Base-by-base conservation (phyloP, 1,140 invertebrate species). In the Planococcus citri region DNA sequence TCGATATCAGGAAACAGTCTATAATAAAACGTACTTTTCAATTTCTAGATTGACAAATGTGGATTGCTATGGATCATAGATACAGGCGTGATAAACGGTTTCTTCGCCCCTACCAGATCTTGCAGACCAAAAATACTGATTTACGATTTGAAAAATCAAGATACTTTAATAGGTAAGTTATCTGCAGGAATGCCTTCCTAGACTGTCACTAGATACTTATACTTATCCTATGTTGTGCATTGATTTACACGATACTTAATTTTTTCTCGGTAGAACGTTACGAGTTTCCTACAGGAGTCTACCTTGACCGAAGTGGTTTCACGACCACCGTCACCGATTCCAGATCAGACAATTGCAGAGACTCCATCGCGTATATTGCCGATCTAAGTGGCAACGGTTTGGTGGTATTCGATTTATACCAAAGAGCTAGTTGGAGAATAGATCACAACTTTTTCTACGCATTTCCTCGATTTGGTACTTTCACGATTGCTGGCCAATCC, bases 291-390 rank as follows among this genome's bases (percentile, higher is more conserved):
- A 70, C 73, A 0, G 72, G 76, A 20, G 1, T 81, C 74, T 69
- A 77, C 73, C 27, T 72, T 72, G 73, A 76, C 0, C 76, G 79
- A 8, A 82, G 83, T 0, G 75, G 85, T 1, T 79, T 84, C 8
- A 77, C 80, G 0, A 80, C 79, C 0, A 77, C 73, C 20, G 71
- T 69, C 9, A 51, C 71, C 0, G 73, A 70, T 69, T n/a, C 37
- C 4, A 21, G 33, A 69, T 58, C 75, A 27, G 75, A 70, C 67
- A 78, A 71, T 4, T 90, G 89, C 73, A 64, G 73, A 0, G 79
- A 87, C 60, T 83, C 87, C 0, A 88, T 83, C 71, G 86, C 89
- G 20, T 92, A 91, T 73, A 81, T 90, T 1, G 86, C 88, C 0
- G 89, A 92, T 73, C 87, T 90, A 0, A 82, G 82, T 0, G 83